Conservation (phyloP, 1,140 invertebrate genomes). For the Ceratosolen solmsi region DNA sequence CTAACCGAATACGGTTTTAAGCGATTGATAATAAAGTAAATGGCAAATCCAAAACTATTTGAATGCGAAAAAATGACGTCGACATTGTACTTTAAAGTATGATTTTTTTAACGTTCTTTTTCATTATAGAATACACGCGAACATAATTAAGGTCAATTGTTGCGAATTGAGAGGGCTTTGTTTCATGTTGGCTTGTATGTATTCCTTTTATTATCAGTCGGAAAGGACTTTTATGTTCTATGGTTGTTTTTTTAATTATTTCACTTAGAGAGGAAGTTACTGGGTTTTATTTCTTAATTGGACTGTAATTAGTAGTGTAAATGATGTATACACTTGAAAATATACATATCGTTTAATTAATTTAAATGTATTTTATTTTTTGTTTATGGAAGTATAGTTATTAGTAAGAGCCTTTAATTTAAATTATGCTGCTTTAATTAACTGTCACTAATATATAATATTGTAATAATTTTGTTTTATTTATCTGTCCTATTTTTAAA, state of each 20-base stretch:
- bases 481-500: no score
- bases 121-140: constrained; percentile 53
- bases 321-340: background rate
- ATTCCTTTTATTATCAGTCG: constrained; percentile 19
- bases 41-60: background rate
- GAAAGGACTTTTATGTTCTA: constrained; percentile 25
- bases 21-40: background rate
- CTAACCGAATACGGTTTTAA: background rate
- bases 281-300: constrained; percentile 39
- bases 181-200: background rate
- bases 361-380: constrained; percentile 1
- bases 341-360: constrained; percentile 9
- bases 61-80: background rate
- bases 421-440: background rate
- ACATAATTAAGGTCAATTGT: constrained; percentile 47
- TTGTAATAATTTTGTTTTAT: background rate
- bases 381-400: background rate
- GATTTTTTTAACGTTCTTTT: constrained; percentile 15
- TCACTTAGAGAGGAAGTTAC: constrained; percentile 32
- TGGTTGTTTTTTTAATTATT: constrained; percentile 31
- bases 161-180: constrained; percentile 36
- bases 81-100: background rate
- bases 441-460: background rate
- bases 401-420: background rate
- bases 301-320: constrained; percentile 41